These are phyloP conservation scores for Sinohyriopsis cumingii DNA, from an alignment of 2,888 invertebrate species.

Conservation along the genomic window DNA sequence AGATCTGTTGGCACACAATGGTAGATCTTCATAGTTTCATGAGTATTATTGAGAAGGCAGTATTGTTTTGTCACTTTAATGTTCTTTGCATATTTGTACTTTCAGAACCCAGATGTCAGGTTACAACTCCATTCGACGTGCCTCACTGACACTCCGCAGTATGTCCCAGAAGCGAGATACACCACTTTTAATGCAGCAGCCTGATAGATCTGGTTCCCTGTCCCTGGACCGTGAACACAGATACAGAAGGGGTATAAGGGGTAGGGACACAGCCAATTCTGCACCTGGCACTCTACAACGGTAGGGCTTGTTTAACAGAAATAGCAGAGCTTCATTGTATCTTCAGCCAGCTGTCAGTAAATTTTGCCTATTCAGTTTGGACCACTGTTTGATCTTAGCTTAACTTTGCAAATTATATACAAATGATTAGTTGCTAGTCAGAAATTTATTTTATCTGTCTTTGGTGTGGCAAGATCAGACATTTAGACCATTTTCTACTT, in stretches of 20 bases:
- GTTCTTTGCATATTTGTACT: constrained; percentile 1
- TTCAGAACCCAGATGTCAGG: constrained; percentile 43
- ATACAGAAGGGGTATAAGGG: constrained; percentile 32
- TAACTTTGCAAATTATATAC: too few relatives aligned
- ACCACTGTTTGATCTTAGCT: too few relatives aligned
- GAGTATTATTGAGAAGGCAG: too few relatives aligned
- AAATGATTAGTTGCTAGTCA: too few relatives aligned
- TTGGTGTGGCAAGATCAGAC: neutral
- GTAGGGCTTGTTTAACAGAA: constrained; percentile 21
- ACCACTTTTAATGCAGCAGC: constrained; percentile 38
- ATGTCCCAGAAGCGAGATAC: constrained; percentile 59
- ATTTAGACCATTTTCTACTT: neutral
- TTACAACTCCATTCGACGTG: constrained; percentile 58
- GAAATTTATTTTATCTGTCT: too few relatives aligned
- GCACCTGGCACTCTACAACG: constrained; percentile 61
- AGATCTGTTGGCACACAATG: too few relatives aligned
- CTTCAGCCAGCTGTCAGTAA: neutral
- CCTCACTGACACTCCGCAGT: constrained; percentile 53
- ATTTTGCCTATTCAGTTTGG: too few relatives aligned
- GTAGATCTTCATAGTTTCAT: too few relatives aligned
- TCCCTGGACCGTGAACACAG: constrained; percentile 46
- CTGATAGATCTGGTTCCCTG: constrained; percentile 43
- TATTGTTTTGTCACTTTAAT: too few relatives aligned
- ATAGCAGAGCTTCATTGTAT: neutral
- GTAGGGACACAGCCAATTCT: constrained; percentile 47